phyloP scores from a whole-genome alignment of 2,888 invertebrate genomes.

The Himalopsyche kuldschensis region DNA sequence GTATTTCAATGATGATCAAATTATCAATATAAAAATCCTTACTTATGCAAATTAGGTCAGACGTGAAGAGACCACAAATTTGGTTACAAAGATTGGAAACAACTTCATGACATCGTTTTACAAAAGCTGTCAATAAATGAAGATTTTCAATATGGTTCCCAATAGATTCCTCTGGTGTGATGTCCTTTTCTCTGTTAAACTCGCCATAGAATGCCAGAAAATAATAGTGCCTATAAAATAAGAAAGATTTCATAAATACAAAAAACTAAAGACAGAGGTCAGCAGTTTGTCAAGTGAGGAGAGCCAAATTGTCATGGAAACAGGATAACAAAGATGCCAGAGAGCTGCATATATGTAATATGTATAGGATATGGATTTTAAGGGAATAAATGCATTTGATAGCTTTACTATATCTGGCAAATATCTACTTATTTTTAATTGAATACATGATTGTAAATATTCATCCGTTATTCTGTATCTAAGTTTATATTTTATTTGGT shows the following conservation, averaged over 20 bases:
- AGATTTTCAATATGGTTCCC: constrained; percentile 62
- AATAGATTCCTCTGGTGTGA: constrained; percentile 47
- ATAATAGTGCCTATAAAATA: constrained; percentile 56
- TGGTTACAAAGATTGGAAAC: constrained; percentile 74
- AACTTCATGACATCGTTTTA: constrained; percentile 71
- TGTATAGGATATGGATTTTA: too few relatives aligned
- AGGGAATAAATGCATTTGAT: not conserved
- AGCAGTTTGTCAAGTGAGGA: too few relatives aligned
- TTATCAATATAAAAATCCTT: constrained; percentile 44
- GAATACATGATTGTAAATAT: too few relatives aligned
- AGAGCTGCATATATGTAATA: too few relatives aligned
- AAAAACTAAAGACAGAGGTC: not conserved
- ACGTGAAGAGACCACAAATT: constrained; percentile 68
- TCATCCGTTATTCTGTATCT: too few relatives aligned
- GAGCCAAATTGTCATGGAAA: too few relatives aligned
- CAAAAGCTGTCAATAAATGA: constrained; percentile 68
- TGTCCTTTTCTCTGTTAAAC: constrained; percentile 52
- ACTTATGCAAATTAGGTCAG: constrained; percentile 55
- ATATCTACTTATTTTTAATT: too few relatives aligned
- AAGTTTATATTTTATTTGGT: too few relatives aligned
- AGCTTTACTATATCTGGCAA: too few relatives aligned
- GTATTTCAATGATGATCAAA: too few relatives aligned
- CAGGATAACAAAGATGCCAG: too few relatives aligned
- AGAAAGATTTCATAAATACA: not conserved
- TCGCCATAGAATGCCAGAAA: constrained; percentile 71